Percentiles rank a stretch among this genome's conserved stretches.
phyloP scores from a whole-genome alignment of 2,113 vertebrate species.

The Machaerirhynchus nigripectus region DNA sequence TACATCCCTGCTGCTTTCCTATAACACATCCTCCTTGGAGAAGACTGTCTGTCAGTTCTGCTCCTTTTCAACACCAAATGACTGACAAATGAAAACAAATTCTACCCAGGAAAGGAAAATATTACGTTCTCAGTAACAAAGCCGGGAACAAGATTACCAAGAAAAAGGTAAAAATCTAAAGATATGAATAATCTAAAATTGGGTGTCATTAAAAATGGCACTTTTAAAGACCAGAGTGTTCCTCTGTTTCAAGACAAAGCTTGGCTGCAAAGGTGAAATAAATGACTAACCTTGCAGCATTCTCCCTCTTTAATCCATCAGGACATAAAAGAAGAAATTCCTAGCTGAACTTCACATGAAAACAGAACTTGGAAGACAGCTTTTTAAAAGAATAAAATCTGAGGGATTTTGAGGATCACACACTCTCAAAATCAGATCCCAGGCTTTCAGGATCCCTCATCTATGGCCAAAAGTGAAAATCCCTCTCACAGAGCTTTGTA shows the following conservation, averaged over 20 bases:
- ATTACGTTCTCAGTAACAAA: neutral
- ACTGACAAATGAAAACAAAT: neutral
- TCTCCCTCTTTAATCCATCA: neutral
- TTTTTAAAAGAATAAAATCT: neutral
- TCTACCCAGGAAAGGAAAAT: neutral
- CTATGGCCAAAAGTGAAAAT: neutral
- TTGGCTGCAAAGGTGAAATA: neutral
- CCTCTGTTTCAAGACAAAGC: neutral
- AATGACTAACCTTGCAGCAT: neutral
- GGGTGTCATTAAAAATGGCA: neutral
- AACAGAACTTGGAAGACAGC: neutral
- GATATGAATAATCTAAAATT: neutral
- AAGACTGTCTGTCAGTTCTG: neutral
- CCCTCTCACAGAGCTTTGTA: neutral
- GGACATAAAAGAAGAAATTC: neutral
- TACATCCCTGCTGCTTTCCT: neutral
- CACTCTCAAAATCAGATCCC: neutral
- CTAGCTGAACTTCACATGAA: neutral
- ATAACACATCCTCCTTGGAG: neutral
- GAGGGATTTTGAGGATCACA: neutral
- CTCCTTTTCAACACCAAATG: neutral
- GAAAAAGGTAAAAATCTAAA: neutral
- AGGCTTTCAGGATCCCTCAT: neutral
- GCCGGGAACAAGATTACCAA: neutral
- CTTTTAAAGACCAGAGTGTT: neutral